A percentile compares a stretch with the other conserved stretches of the same genome.
These are phyloP conservation scores for Cheilosia impressa DNA, from an alignment of 2,888 invertebrate species.

Conservation along the genomic window DNA sequence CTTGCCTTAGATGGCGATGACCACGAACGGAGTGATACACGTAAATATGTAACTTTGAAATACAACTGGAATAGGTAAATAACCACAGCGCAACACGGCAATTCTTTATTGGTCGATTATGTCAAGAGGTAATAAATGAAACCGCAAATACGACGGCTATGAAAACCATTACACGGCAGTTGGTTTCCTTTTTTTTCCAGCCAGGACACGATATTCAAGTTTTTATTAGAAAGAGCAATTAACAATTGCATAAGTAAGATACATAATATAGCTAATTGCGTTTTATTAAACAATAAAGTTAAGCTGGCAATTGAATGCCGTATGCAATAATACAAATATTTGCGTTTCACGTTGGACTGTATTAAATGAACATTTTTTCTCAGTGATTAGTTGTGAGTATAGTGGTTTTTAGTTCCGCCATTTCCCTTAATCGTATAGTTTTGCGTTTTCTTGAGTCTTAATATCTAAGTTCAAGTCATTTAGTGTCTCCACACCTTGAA, in stretches of 20 bases:
- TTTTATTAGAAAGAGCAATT: constrained; percentile 14
- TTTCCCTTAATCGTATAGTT: too few species aligned
- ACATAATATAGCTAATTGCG: neutral
- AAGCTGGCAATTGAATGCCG: too few species aligned
- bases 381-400: too few species aligned
- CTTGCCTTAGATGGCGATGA: constrained; percentile 1
- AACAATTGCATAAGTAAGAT: constrained; percentile 11
- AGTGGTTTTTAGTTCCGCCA: too few species aligned
- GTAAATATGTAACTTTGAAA: constrained; percentile 19
- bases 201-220: constrained; percentile 16
- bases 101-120: constrained; percentile 45
- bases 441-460: too few species aligned
- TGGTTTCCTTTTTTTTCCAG: constrained; percentile 1
- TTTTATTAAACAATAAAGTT: too few species aligned
- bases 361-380: too few species aligned
- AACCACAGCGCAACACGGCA: constrained; percentile 24
- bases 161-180: constrained; percentile 26
- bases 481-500: too few species aligned
- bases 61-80: constrained; percentile 28
- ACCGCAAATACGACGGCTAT: constrained; percentile 10
- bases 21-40: constrained; percentile 4
- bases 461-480: too few species aligned
- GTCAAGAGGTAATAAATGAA: constrained; percentile 53
- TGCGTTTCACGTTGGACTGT: too few species aligned
- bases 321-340: too few species aligned